phyloP scores from a whole-genome alignment of 2,113 vertebrate genomes.

The Amblyornis subalaris region DNA sequence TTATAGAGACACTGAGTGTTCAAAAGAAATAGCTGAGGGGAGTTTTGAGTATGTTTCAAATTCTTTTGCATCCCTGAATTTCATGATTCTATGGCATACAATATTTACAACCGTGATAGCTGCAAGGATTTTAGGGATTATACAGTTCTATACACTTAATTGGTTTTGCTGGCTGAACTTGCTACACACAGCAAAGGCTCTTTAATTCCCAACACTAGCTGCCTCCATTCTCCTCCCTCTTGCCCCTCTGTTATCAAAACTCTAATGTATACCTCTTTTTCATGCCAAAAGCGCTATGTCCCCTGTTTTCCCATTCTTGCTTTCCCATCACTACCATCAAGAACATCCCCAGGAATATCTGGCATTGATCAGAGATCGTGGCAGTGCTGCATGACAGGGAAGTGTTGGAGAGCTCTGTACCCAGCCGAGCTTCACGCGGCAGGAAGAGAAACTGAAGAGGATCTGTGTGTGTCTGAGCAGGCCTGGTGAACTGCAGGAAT shows the following conservation, averaged over 20 bases:
- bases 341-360: neutral
- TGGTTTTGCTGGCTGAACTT: neutral
- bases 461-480: neutral
- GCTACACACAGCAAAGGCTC: neutral
- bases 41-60: neutral
- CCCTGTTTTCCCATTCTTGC: neutral
- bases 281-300: neutral
- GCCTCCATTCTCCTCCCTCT: neutral
- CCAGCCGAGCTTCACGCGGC: neutral
- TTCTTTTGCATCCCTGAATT: neutral
- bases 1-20: neutral
- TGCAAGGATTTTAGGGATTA: neutral
- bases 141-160: neutral
- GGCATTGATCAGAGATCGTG: rapidly evolving
- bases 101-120: neutral
- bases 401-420: neutral
- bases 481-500: neutral
- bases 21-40: neutral
- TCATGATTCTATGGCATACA: neutral
- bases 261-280: neutral
- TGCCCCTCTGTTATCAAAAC: neutral
- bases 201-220: neutral
- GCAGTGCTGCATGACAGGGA: neutral
- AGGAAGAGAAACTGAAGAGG: neutral
- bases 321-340: neutral